Conservation (phyloP, 2,797 vertebrate species). For the Aotus griseimembra region DNA sequence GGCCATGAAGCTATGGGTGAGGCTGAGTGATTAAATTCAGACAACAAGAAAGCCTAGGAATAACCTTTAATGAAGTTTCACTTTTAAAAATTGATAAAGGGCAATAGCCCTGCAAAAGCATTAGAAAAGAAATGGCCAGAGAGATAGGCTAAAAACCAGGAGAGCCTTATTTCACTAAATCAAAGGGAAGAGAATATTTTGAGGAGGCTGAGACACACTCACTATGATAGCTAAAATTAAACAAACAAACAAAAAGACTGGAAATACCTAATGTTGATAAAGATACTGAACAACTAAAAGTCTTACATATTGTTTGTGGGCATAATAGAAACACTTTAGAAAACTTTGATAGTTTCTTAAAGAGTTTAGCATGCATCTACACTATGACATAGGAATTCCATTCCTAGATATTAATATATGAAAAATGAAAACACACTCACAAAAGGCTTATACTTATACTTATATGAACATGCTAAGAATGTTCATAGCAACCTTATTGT, state of each 20-base stretch:
- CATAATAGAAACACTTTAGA: neutral
- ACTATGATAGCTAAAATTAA: neutral
- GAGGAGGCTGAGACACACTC: neutral
- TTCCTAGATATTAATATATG: neutral
- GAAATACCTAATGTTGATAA: neutral
- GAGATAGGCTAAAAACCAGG: neutral
- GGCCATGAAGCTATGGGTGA: neutral
- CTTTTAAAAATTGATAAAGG: neutral
- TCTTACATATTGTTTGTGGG: neutral
- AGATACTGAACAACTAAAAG: neutral
- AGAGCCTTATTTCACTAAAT: neutral
- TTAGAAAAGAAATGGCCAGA: neutral
- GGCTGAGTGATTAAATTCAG: neutral
- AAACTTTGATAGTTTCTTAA: neutral
- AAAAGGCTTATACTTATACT: neutral
- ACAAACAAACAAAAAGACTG: neutral
- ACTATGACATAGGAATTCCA: neutral
- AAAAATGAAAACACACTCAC: neutral
- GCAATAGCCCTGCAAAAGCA: neutral
- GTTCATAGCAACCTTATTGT: neutral
- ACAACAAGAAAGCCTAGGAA: neutral
- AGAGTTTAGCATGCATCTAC: neutral
- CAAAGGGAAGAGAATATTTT: neutral
- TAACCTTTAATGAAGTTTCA: neutral
- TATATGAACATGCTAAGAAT: neutral